phyloP scores from a whole-genome alignment of 1,140 invertebrate species.

The Scaptomyza montana region DNA sequence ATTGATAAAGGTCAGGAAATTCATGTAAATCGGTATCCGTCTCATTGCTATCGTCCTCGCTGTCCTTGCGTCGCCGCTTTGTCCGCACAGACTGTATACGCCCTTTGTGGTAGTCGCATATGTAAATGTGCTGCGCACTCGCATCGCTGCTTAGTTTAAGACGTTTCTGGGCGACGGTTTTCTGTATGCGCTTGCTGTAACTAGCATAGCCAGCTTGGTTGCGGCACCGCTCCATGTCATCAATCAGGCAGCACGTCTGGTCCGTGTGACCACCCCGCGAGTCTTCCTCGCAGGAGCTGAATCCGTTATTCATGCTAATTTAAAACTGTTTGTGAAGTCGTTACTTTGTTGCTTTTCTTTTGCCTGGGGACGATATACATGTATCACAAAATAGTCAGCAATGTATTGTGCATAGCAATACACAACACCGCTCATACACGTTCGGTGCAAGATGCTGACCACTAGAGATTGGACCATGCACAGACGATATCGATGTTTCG shows the following conservation, averaged over 20 bases:
- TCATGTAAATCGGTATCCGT: constrained; percentile 94
- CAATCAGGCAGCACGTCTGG: constrained; percentile 97
- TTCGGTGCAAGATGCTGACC: too few relatives aligned
- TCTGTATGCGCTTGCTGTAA: constrained; percentile 98
- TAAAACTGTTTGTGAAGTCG: too few relatives aligned
- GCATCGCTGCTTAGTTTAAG: constrained; percentile 95
- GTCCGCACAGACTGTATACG: constrained; percentile 96
- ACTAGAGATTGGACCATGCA: too few relatives aligned
- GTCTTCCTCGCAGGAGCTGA: constrained; percentile 95
- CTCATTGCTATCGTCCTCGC: constrained; percentile 95
- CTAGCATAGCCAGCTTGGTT: constrained; percentile 95
- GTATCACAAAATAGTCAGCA: too few relatives aligned
- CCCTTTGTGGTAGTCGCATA: constrained; percentile 98
- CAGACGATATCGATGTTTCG: too few relatives aligned
- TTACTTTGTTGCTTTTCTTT: too few relatives aligned
- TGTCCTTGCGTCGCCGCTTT: constrained; percentile 94
- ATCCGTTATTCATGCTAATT: constrained; percentile 89
- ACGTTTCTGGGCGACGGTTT: constrained; percentile 96
- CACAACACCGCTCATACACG: too few relatives aligned
- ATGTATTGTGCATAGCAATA: too few relatives aligned
- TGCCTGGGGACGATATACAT: too few relatives aligned
- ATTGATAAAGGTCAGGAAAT: constrained; percentile 93
- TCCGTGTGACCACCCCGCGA: constrained; percentile 91
- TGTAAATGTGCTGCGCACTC: constrained; percentile 95
- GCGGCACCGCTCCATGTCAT: constrained; percentile 93